Evolutionary conservation across 2,113 vertebrate species (phyloP).

Genomic region (Pagrus major): DNA sequence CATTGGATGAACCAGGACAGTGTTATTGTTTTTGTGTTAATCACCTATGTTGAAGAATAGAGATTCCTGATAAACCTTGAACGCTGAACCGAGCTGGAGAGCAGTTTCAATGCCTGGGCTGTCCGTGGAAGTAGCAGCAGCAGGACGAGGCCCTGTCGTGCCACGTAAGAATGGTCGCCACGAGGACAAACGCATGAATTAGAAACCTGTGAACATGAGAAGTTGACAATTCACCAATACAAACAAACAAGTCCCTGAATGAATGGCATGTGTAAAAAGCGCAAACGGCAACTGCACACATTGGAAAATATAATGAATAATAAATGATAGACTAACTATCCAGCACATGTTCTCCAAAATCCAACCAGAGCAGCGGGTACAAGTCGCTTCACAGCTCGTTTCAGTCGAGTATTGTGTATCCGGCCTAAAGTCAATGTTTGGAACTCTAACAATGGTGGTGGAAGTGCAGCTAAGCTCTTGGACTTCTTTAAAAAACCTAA

Average conservation of each 20-base stretch:
- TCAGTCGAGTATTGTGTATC: conserved; percentile 27
- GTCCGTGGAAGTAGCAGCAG: too few relatives aligned
- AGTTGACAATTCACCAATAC: too few relatives aligned
- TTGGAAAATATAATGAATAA: neutral
- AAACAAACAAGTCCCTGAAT: neutral
- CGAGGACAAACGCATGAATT: too few relatives aligned
- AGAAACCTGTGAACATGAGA: neutral
- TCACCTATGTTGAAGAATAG: too few relatives aligned
- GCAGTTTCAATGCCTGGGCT: too few relatives aligned
- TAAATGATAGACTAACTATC: neutral
- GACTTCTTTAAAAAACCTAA: conserved; percentile 23
- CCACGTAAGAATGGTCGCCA: too few relatives aligned
- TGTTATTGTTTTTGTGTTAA: too few relatives aligned
- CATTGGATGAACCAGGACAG: too few relatives aligned
- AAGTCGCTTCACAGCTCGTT: conserved; percentile 11
- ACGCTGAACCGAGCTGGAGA: too few relatives aligned
- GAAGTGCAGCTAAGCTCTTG: conserved; percentile 55
- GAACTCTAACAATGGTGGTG: conserved; percentile 41
- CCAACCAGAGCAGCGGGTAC: neutral
- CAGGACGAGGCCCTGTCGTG: too few relatives aligned
- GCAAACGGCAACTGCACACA: neutral
- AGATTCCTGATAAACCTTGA: too few relatives aligned
- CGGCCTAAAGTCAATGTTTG: conserved; percentile 52
- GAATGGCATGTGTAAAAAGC: neutral
- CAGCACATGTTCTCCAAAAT: conserved; percentile 1